Evolutionary conservation across 2,888 invertebrate genomes (phyloP), one percentile per base, ranked within the genome.

Genomic region (Noctua janthina): DNA sequence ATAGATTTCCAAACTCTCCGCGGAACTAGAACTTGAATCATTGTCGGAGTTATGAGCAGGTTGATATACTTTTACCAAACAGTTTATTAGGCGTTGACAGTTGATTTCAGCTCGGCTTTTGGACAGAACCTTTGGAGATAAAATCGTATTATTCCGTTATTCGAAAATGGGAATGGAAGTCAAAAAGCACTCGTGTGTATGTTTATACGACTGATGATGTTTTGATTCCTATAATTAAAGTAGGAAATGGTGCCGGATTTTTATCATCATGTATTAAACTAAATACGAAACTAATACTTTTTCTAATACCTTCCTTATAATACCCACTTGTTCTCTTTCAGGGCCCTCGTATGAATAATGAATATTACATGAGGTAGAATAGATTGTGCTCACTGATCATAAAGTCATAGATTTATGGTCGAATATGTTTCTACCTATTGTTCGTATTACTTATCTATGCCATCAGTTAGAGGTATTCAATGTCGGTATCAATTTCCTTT

Each of bases 21-120:
- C 98, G 85, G 97, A 97, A 89, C 98, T 98, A 1, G 98, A 97
- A 17, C 95, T 95, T 1, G 97, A 96, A 56, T 97, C 96, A 51
- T 97, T 95, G 64, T 97, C 96, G 15, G 95, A 97, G 75, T 96
- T 94, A 78, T 97, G 97, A 83, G 96, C 97, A 0, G 97, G 97
- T 86, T 97, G 97, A 92, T 98, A 98, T 89, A 97, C 98, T 78
- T 97, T 97, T 78, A 98, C 95, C 68, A 98, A 94, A 90, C 98
- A 98, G 91, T 98, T 98, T 71, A 98, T 98, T n/a, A 98, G 95
- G 81, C 98, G 97, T 86, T 98, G 98, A 89, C 98, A 98, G 90
- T 98, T 98, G 54, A 97, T 95, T 94, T 98, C 98, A 0, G 98
- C 98, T 69, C 98, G 97, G 88, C 98, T 98, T 90, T 97, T 97